These are phyloP conservation scores for Calliscelio sp. DNA, from an alignment of 2,888 invertebrate genomes.

Conservation along the genomic window DNA sequence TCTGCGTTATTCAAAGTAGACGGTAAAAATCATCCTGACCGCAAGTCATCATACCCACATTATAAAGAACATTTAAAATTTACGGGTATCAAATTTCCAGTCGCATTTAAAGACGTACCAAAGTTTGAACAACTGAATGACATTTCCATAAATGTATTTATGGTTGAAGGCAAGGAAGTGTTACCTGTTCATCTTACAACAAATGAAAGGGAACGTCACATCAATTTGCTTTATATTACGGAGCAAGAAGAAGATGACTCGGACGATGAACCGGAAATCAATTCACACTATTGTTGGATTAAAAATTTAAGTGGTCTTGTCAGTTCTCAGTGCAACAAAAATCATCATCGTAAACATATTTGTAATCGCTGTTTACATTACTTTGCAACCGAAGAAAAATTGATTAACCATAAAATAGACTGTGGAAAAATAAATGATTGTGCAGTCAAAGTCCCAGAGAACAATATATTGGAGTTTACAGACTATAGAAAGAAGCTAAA, in stretches of 20 bases:
- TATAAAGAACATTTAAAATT: background rate
- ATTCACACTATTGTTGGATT: slow-evolving; percentile 35
- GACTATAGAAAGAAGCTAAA: background rate
- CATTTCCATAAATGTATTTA: slow-evolving; percentile 17
- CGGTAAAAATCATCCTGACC: background rate
- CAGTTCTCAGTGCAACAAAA: background rate
- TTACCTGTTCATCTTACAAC: slow-evolving; percentile 12
- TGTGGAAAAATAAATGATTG: slow-evolving; percentile 2
- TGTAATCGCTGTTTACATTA: slow-evolving; percentile 23
- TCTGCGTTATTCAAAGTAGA: slow-evolving; percentile 16
- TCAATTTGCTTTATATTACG: background rate
- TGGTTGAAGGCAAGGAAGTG: background rate
- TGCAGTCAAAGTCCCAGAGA: background rate
- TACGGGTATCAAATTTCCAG: slow-evolving; percentile 8
- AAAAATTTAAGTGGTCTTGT: slow-evolving; percentile 15
- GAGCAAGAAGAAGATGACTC: too few species aligned
- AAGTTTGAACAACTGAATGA: slow-evolving; percentile 28
- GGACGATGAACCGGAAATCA: too few species aligned
- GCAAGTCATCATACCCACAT: background rate
- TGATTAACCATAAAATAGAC: slow-evolving; percentile 22
- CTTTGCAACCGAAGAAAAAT: background rate
- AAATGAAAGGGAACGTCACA: slow-evolving; percentile 1
- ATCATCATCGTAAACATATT: background rate
- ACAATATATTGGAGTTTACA: slow-evolving; percentile 11
- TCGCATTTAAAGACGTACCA: background rate